phyloP scores from a whole-genome alignment of 2,888 invertebrate species.

The Patella caerulea region DNA sequence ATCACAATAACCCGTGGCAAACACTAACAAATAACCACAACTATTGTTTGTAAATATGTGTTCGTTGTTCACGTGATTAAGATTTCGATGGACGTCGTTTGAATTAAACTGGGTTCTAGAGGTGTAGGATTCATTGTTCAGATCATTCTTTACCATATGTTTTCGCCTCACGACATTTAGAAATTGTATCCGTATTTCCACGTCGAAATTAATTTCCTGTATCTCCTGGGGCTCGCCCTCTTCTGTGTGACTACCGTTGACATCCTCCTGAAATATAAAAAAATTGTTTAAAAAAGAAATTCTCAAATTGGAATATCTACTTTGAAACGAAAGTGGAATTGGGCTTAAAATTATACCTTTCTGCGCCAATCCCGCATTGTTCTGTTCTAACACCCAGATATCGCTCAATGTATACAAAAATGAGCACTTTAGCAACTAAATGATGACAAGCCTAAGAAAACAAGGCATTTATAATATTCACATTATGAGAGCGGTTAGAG shows the following conservation, averaged over 20 bases:
- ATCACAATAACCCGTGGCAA: conserved; percentile 2
- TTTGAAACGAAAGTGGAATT: no score
- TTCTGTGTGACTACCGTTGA: neutral
- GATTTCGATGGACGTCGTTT: neutral
- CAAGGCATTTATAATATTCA: no score
- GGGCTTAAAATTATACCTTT: no score
- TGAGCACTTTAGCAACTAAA: no score
- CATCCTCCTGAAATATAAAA: neutral
- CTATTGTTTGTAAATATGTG: neutral
- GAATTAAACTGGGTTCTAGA: neutral
- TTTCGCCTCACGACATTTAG: neutral
- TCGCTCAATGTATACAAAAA: no score
- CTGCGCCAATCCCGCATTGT: no score
- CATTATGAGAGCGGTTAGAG: no score
- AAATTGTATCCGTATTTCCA: neutral
- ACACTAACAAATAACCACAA: neutral
- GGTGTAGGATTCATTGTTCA: neutral
- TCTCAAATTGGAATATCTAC: no score
- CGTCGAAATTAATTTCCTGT: conserved; percentile 2
- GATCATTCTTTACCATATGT: neutral
- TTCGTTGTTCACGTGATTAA: neutral
- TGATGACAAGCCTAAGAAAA: no score
- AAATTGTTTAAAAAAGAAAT: neutral
- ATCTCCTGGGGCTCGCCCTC: neutral
- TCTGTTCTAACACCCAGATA: no score